A percentile compares a stretch with the other conserved stretches of the same genome.
phyloP scores from a whole-genome alignment of 1,140 invertebrate species.

The Diabrotica virgifera region DNA sequence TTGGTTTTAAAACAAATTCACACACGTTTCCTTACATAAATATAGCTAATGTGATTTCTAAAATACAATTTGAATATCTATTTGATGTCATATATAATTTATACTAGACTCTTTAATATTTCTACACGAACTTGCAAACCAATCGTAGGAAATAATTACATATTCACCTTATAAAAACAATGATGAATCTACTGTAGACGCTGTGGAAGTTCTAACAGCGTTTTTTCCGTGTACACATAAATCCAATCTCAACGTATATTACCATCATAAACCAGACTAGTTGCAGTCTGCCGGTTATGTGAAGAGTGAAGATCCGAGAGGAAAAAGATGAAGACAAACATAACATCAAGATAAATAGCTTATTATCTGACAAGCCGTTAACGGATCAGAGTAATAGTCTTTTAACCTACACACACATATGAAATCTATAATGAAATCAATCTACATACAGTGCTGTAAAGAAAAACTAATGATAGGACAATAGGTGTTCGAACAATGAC shows the following conservation, averaged over 20 bases:
- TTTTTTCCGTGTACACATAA: not conserved
- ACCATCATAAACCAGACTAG: not conserved
- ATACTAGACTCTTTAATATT: too few relatives aligned
- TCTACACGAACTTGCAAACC: too few relatives aligned
- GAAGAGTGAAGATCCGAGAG: not conserved
- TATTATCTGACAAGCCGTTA: not conserved
- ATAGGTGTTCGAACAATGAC: too few relatives aligned
- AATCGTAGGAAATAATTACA: too few relatives aligned
- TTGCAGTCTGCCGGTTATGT: not conserved
- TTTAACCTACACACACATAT: conserved; percentile 1
- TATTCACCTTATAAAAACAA: too few relatives aligned
- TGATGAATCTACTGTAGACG: too few relatives aligned
- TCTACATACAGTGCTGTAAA: not conserved
- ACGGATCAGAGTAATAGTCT: conserved; percentile 2
- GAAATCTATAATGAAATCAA: conserved; percentile 3
- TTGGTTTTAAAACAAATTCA: too few relatives aligned
- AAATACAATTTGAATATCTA: too few relatives aligned
- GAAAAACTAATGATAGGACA: not conserved
- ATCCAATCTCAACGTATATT: not conserved
- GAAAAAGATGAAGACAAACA: not conserved
- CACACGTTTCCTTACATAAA: too few relatives aligned
- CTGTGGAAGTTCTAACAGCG: too few relatives aligned
- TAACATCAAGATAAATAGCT: conserved; percentile 3
- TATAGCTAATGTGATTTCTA: too few relatives aligned
- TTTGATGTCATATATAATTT: too few relatives aligned